Evolutionary conservation across 2,797 vertebrate genomes (phyloP).

Genomic region (Emydoidea blandingii): DNA sequence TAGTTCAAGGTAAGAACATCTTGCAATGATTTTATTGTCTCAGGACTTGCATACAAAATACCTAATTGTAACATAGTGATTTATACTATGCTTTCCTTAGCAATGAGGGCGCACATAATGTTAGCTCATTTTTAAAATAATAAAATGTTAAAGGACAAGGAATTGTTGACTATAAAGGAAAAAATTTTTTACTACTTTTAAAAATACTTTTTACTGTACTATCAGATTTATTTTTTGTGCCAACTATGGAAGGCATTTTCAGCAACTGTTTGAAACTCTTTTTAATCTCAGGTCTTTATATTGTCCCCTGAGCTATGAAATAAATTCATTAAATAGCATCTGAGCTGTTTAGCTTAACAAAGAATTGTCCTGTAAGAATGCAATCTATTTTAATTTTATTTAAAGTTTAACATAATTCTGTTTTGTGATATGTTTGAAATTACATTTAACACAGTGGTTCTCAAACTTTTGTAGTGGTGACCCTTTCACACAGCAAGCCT

Average conservation of each 20-base stretch:
- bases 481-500: too few species aligned
- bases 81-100: background rate
- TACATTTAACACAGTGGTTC: background rate
- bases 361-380: background rate
- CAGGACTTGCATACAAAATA: background rate
- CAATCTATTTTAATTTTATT: background rate
- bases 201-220: background rate
- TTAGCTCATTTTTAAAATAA: background rate
- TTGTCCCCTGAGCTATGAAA: background rate
- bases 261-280: background rate
- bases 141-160: background rate
- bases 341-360: background rate
- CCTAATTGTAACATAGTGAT: background rate
- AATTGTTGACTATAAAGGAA: background rate
- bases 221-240: background rate
- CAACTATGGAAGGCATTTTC: background rate
- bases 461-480: too few species aligned
- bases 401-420: background rate
- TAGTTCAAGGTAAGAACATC: slow-evolving; percentile 78
- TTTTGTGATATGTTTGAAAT: background rate
- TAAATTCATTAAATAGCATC: background rate
- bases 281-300: background rate
- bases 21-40: background rate
- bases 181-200: rapidly evolving
- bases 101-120: rapidly evolving